phyloP scores from a whole-genome alignment of 2,113 vertebrate genomes.

The Copsychus sechellarum region DNA sequence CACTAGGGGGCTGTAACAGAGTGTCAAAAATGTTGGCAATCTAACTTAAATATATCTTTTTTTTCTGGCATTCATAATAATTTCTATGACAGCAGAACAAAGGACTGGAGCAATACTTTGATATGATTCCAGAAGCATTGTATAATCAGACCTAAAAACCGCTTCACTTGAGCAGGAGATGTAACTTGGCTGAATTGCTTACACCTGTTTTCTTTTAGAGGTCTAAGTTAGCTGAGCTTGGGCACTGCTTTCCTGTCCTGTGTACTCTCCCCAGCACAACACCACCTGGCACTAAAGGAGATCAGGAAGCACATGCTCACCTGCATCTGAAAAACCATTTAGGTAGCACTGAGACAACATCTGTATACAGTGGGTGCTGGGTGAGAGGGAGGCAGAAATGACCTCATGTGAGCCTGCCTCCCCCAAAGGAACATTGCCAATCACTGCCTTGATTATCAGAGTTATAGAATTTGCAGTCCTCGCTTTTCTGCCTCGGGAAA shows the following conservation, averaged over 20 bases:
- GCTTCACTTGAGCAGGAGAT: not conserved
- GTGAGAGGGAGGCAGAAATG: not conserved
- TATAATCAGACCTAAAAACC: not conserved
- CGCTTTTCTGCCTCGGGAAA: slow-evolving; percentile 55
- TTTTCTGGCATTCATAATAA: not conserved
- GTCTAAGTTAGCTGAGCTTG: not conserved
- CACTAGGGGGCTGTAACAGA: slow-evolving; percentile 15
- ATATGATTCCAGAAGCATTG: not conserved
- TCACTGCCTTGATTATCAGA: slow-evolving; percentile 42
- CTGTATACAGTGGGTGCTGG: not conserved
- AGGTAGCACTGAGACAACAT: not conserved
- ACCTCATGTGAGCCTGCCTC: not conserved
- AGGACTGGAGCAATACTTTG: not conserved
- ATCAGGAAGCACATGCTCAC: not conserved
- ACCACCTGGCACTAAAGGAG: not conserved
- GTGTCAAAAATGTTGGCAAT: not conserved
- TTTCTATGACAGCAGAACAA: not conserved
- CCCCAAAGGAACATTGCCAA: slow-evolving; percentile 12
- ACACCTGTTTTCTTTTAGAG: not conserved
- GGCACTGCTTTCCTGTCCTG: not conserved
- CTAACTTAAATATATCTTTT: not conserved
- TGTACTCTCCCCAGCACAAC: not conserved
- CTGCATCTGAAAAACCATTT: not conserved
- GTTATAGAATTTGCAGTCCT: slow-evolving; percentile 30
- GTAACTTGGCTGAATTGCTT: not conserved